Conservation (phyloP, 64 coral and sea anemone species). For the Actinia tenebrosa region DNA sequence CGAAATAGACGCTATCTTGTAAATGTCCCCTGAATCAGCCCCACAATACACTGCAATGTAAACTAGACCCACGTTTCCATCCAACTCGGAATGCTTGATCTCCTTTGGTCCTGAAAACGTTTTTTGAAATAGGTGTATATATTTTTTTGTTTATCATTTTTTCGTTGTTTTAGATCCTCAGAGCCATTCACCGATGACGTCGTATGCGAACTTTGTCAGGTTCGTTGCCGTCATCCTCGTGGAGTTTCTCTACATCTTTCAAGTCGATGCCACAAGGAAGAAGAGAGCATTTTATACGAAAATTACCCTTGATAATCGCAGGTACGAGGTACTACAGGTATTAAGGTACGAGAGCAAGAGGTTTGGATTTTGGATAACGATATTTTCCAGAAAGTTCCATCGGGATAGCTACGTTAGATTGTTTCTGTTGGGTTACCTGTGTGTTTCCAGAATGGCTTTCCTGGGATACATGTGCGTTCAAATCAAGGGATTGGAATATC, state of each 20-base stretch:
- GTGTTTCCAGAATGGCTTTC: too few species aligned
- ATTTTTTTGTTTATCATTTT: not conserved
- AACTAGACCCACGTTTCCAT: too few species aligned
- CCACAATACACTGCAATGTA: too few species aligned
- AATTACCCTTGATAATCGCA: not conserved
- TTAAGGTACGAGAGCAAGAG: not conserved
- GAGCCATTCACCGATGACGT: slow-evolving; percentile 70
- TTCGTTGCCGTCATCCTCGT: slow-evolving; percentile 77
- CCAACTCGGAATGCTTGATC: too few species aligned
- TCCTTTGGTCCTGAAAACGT: too few species aligned
- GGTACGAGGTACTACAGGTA: too few species aligned
- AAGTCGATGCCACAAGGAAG: slow-evolving; percentile 42
- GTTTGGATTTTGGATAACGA: not conserved
- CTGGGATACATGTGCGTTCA: too few species aligned
- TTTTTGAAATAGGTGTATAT: not conserved
- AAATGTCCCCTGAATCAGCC: too few species aligned
- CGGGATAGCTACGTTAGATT: too few species aligned
- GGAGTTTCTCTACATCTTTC: slow-evolving; percentile 75
- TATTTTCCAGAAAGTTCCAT: not conserved
- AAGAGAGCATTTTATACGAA: slow-evolving; percentile 50
- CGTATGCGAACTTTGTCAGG: slow-evolving; percentile 78
- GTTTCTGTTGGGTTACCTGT: too few species aligned
- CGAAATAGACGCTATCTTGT: too few species aligned
- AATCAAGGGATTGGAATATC: too few species aligned
- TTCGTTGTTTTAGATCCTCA: slow-evolving; percentile 57